phyloP scores from a whole-genome alignment of 1,140 invertebrate genomes.

The Homalodisca vitripennis region DNA sequence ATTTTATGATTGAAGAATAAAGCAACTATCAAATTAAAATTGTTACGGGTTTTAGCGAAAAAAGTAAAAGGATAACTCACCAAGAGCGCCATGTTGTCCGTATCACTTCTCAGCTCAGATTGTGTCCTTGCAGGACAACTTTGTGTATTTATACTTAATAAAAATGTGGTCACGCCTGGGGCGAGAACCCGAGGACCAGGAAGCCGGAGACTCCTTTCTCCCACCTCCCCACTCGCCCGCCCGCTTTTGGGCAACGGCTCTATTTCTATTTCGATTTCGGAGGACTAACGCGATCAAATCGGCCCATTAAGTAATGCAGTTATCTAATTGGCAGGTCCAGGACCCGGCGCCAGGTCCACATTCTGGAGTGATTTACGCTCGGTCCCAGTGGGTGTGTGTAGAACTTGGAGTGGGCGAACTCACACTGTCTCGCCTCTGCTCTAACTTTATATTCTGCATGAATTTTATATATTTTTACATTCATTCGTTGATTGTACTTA shows the following conservation, averaged over 20 bases:
- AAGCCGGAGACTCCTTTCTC: slow-evolving; percentile 6
- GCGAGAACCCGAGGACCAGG: slow-evolving; percentile 3
- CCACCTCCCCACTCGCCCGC: neutral
- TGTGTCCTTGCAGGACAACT: slow-evolving; percentile 15
- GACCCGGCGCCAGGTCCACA: neutral
- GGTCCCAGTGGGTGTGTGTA: too few relatives aligned
- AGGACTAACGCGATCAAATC: neutral
- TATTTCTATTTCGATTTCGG: too few relatives aligned
- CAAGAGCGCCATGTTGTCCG: neutral
- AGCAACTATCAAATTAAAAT: too few relatives aligned
- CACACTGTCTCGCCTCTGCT: too few relatives aligned
- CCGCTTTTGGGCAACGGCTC: neutral
- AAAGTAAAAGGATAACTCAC: neutral
- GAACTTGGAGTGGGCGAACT: too few relatives aligned
- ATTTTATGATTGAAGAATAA: too few relatives aligned
- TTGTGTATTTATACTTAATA: slow-evolving; percentile 26
- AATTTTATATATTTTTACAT: too few relatives aligned
- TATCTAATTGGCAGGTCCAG: slow-evolving; percentile 7
- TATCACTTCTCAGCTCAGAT: neutral
- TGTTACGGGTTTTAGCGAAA: too few relatives aligned
- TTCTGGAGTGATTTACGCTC: neutral
- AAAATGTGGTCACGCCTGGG: slow-evolving; percentile 19
- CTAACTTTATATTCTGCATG: too few relatives aligned
- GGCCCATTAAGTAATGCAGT: slow-evolving; percentile 20
- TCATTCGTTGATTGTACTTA: too few relatives aligned